Evolutionary conservation across 2,888 invertebrate genomes (phyloP).

Genomic region (Palloptera scutellata): DNA sequence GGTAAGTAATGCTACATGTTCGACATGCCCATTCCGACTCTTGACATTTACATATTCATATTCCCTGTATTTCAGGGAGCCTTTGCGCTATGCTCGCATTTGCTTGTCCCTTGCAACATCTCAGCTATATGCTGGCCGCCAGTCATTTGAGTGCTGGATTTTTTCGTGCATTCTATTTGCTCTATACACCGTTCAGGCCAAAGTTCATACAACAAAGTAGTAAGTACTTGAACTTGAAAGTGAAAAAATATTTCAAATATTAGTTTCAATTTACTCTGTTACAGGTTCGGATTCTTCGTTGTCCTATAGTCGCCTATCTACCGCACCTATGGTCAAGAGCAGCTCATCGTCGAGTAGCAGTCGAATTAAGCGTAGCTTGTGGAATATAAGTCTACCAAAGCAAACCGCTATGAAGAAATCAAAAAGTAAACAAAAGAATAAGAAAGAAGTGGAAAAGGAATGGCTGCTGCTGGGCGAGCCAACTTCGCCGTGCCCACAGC

Average conservation of each 20-base stretch:
- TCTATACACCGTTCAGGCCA: conserved; percentile 62
- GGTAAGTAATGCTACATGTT: conserved; percentile 45
- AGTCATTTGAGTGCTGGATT: conserved; percentile 58
- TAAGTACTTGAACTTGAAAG: conserved; percentile 39
- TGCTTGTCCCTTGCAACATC: conserved; percentile 67
- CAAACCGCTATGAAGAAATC: conserved; percentile 52
- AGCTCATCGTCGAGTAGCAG: conserved; percentile 45
- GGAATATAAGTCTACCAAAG: conserved; percentile 58
- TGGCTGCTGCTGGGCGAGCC: conserved; percentile 64
- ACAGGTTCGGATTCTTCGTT: conserved; percentile 56
- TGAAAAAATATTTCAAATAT: too few relatives aligned
- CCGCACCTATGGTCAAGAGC: conserved; percentile 54
- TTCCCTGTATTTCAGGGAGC: conserved; percentile 60
- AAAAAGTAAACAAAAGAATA: conserved; percentile 52
- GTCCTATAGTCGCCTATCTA: conserved; percentile 62
- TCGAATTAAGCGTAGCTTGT: conserved; percentile 54
- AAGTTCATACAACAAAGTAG: conserved; percentile 60
- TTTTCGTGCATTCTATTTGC: conserved; percentile 60
- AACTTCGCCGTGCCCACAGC: conserved; percentile 60
- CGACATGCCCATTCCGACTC: not conserved
- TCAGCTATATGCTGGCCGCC: conserved; percentile 64
- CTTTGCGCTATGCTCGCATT: conserved; percentile 69
- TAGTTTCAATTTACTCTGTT: conserved; percentile 14
- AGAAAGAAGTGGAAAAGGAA: conserved; percentile 62
- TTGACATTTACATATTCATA: not conserved